Evolutionary conservation across 2,797 vertebrate species (phyloP).

Genomic region (Sebastiscus tertius): DNA sequence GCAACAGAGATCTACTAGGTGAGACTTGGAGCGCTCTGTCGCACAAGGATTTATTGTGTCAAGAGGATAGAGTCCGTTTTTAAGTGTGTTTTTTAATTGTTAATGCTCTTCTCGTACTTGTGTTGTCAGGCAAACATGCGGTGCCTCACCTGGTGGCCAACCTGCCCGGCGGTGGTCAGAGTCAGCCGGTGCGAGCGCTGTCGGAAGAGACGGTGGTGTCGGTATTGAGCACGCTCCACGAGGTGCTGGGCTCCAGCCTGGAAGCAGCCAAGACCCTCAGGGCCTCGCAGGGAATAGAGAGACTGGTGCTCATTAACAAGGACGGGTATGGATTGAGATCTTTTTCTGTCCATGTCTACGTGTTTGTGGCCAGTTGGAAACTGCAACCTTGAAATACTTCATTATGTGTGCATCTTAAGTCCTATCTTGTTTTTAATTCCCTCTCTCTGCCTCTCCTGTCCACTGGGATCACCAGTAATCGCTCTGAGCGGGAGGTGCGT

Average conservation of each 20-base stretch:
- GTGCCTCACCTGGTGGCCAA: conserved; percentile 90
- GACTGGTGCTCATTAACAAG: conserved; percentile 95
- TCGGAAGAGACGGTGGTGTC: conserved; percentile 94
- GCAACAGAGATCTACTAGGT: conserved; percentile 94
- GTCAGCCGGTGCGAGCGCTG: conserved; percentile 86
- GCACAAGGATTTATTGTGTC: not conserved
- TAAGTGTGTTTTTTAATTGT: not conserved
- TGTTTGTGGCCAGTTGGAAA: not conserved
- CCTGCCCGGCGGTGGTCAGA: conserved; percentile 90
- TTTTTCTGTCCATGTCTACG: not conserved
- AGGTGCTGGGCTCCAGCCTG: conserved; percentile 91
- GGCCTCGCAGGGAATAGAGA: conserved; percentile 94
- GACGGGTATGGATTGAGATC: conserved; percentile 83
- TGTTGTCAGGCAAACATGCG: conserved; percentile 88
- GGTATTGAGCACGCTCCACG: conserved; percentile 91
- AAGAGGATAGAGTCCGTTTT: not conserved
- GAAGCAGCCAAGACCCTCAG: conserved; percentile 93
- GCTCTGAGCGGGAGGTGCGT: conserved; percentile 93
- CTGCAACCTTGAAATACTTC: rapidly evolving
- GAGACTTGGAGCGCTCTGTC: not conserved
- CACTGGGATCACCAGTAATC: conserved; percentile 81
- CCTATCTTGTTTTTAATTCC: not conserved
- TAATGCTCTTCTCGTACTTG: not conserved
- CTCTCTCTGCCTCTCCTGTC: not conserved
- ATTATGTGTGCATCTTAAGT: not conserved